These are phyloP conservation scores for Lissocephala sabroskyi DNA, from an alignment of 2,888 invertebrate species.

Conservation along the genomic window DNA sequence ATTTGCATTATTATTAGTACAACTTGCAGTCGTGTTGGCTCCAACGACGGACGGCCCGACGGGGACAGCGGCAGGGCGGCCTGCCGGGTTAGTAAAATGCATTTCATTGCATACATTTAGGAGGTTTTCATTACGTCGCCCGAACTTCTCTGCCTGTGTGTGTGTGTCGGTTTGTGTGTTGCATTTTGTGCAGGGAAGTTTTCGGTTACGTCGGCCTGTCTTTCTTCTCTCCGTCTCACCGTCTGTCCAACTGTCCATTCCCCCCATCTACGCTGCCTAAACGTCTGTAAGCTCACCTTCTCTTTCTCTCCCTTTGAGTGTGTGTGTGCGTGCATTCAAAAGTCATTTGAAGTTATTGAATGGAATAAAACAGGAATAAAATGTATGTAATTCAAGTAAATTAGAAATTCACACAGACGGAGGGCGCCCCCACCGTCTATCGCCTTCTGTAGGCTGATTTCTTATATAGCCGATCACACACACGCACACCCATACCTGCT, in stretches of 20 bases:
- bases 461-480: constrained; percentile 1
- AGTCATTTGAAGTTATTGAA: constrained; percentile 63
- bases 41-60: no score
- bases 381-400: constrained; percentile 64
- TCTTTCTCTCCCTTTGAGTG: constrained; percentile 7
- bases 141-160: constrained; percentile 28
- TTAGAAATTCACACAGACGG: constrained; percentile 50
- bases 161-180: constrained; percentile 1
- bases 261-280: no score
- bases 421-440: constrained; percentile 13
- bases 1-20: constrained; percentile 69
- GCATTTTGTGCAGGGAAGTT: constrained; percentile 41
- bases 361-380: constrained; percentile 59
- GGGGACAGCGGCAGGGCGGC: not conserved
- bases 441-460: not conserved
- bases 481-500: not conserved
- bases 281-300: no score
- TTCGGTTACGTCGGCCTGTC: constrained; percentile 48
- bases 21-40: constrained; percentile 60
- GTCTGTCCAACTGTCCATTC: no score
- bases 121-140: constrained; percentile 63
- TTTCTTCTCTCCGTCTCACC: not conserved
- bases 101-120: constrained; percentile 66
- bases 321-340: constrained; percentile 40
- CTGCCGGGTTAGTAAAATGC: constrained; percentile 57